phyloP scores from a whole-genome alignment of 1,140 invertebrate genomes.

The Leguminivora glycinivorella region DNA sequence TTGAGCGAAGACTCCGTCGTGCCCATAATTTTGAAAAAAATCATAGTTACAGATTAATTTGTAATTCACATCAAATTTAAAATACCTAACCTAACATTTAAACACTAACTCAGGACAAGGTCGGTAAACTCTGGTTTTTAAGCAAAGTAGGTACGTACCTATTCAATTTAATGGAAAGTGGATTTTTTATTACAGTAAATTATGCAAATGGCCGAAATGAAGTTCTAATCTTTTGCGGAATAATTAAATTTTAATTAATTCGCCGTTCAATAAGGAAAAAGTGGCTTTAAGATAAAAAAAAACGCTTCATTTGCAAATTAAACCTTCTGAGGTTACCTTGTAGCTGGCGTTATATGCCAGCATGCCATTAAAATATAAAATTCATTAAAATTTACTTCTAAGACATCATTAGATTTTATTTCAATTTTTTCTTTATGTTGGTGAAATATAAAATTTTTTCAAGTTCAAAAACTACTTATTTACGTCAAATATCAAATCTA shows the following conservation, averaged over 20 bases:
- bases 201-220: slow-evolving; percentile 66
- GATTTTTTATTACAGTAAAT: slow-evolving; percentile 52
- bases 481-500: too few relatives aligned
- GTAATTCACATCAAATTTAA: too few relatives aligned
- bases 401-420: too few relatives aligned
- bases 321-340: slow-evolving; percentile 6
- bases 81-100: too few relatives aligned
- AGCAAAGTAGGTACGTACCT: neutral
- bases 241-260: slow-evolving; percentile 73
- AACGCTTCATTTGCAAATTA: slow-evolving; percentile 25
- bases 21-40: too few relatives aligned
- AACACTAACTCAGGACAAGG: too few relatives aligned
- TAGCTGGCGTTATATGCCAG: neutral
- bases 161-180: slow-evolving; percentile 16
- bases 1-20: too few relatives aligned
- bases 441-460: too few relatives aligned
- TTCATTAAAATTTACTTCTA: neutral
- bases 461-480: too few relatives aligned
- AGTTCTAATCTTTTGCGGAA: slow-evolving; percentile 69
- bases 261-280: slow-evolving; percentile 47
- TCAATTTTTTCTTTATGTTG: too few relatives aligned
- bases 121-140: neutral
- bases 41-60: too few relatives aligned
- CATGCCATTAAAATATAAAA: neutral
- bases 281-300: slow-evolving; percentile 6